Evolutionary conservation across 2,888 invertebrate species (phyloP).

Genomic region (Philereme vetulata): DNA sequence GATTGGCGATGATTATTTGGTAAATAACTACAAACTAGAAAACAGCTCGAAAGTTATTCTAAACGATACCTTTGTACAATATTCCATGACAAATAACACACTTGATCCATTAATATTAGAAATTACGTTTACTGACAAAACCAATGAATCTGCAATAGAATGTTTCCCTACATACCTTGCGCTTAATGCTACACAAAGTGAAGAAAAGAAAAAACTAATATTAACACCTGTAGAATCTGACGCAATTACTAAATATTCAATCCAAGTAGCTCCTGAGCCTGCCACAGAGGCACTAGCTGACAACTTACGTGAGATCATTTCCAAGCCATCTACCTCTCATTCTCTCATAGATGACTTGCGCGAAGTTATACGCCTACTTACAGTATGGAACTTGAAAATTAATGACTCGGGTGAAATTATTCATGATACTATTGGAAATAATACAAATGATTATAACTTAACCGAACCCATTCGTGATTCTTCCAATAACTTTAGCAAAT

Average conservation of each 20-base stretch:
- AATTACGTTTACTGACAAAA: background rate
- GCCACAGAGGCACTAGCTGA: constrained; percentile 1
- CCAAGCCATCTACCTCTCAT: constrained; percentile 9
- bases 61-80: background rate
- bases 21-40: background rate
- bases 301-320: constrained; percentile 15
- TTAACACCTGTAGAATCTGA: background rate
- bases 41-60: background rate
- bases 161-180: background rate
- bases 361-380: constrained; percentile 23
- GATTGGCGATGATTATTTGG: background rate
- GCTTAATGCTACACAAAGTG: background rate
- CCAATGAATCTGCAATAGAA: background rate
- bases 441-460: background rate
- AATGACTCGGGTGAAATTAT: constrained; percentile 2
- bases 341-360: constrained; percentile 21
- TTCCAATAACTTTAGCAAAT: background rate
- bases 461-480: background rate
- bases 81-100: background rate
- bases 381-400: constrained; percentile 15
- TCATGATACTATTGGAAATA: background rate
- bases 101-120: background rate
- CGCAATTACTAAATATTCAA: background rate
- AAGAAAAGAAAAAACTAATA: background rate
- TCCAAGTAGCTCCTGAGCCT: background rate